phyloP scores from a whole-genome alignment of 1,140 invertebrate genomes.

The Drosophila sproati region DNA sequence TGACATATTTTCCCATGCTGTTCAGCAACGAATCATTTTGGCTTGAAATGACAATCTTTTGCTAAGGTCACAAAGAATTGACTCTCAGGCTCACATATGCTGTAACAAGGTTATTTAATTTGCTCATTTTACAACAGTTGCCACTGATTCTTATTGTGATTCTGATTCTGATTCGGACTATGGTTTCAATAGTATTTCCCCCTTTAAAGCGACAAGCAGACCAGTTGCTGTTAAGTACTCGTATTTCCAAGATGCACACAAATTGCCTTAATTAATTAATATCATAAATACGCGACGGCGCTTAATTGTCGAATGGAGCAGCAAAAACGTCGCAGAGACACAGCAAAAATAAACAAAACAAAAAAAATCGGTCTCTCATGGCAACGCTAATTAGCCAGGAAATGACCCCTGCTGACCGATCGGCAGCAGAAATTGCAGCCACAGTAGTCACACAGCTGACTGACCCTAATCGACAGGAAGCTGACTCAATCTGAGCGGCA shows the following conservation, averaged over 20 bases:
- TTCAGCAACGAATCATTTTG: neutral
- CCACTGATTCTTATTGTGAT: conserved; percentile 1
- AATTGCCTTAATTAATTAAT: conserved; percentile 82
- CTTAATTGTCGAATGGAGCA: conserved; percentile 66
- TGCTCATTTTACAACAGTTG: conserved; percentile 4
- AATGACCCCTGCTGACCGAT: conserved; percentile 80
- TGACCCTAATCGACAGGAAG: conserved; percentile 82
- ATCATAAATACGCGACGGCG: conserved; percentile 77
- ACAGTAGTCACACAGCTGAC: conserved; percentile 53
- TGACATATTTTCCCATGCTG: neutral
- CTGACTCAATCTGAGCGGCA: conserved; percentile 76
- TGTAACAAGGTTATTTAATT: conserved; percentile 17
- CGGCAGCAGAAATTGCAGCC: conserved; percentile 37
- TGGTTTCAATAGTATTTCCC: neutral
- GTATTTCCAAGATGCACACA: conserved; percentile 62
- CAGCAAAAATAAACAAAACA: conserved; percentile 33
- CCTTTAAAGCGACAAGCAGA: neutral
- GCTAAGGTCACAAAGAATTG: neutral
- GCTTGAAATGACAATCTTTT: neutral
- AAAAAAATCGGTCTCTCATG: conserved; percentile 62
- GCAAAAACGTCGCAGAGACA: conserved; percentile 17
- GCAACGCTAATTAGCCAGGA: conserved; percentile 78
- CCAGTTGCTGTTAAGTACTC: conserved; percentile 19
- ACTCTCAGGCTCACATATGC: neutral
- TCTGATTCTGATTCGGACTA: neutral